Conservation (phyloP, 2,888 invertebrate species). For the Stenolophus ochropezus region DNA sequence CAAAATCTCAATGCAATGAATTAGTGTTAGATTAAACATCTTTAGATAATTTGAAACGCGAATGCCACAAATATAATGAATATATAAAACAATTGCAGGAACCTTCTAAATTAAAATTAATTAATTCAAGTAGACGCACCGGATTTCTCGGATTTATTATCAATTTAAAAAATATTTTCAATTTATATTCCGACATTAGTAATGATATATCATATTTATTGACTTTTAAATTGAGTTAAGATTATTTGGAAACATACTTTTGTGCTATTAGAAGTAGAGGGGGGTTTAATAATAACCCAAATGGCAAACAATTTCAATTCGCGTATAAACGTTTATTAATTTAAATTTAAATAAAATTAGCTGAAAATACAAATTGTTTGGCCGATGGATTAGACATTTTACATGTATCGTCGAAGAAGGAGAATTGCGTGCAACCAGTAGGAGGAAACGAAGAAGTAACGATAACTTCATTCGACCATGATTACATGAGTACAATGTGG, state of each 20-base stretch:
- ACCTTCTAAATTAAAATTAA: too few relatives aligned
- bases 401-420: background rate
- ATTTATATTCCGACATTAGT: too few relatives aligned
- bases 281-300: constrained; percentile 63
- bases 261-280: constrained; percentile 60
- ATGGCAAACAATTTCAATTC: constrained; percentile 59
- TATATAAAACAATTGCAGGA: too few relatives aligned
- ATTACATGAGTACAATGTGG: background rate
- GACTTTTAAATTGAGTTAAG: constrained; percentile 61
- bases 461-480: background rate
- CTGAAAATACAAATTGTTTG: background rate
- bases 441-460: background rate
- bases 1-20: too few relatives aligned
- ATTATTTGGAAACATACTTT: constrained; percentile 63
- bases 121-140: too few relatives aligned
- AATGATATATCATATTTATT: too few relatives aligned
- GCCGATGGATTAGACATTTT: background rate
- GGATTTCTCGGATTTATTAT: too few relatives aligned
- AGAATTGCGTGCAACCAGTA: background rate
- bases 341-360: background rate
- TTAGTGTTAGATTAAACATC: too few relatives aligned
- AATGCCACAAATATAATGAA: too few relatives aligned
- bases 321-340: constrained; percentile 56
- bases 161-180: too few relatives aligned
- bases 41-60: too few relatives aligned